These are phyloP conservation scores for Polyommatus icarus DNA, from an alignment of 2,888 invertebrate genomes.

Conservation along the genomic window DNA sequence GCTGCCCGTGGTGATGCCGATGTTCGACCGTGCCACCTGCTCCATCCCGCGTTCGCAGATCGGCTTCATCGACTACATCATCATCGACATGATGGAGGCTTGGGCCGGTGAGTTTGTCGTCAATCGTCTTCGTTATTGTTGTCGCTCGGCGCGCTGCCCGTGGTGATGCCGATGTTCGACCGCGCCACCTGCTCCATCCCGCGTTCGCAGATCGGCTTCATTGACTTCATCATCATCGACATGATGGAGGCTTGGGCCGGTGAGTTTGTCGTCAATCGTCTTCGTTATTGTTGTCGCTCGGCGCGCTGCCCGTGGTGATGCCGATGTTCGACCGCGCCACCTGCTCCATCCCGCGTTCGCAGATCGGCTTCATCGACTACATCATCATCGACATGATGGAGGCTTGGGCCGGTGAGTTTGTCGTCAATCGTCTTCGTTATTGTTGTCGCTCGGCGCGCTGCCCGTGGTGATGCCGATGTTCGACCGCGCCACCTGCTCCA, in stretches of 20 bases:
- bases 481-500: constrained; percentile 95
- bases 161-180: constrained; percentile 99
- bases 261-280: constrained; percentile 58
- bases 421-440: no score
- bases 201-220: constrained; percentile 98
- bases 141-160: constrained; percentile 85
- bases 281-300: no score
- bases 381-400: constrained; percentile 99
- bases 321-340: constrained; percentile 97
- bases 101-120: constrained; percentile 89
- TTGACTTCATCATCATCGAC: constrained; percentile 98
- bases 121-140: no score
- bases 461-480: constrained; percentile 99
- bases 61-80: constrained; percentile 98
- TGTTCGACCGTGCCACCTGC: constrained; percentile 96
- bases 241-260: constrained; percentile 99
- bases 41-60: constrained; percentile 99
- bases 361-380: constrained; percentile 98
- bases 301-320: constrained; percentile 97
- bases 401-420: constrained; percentile 92
- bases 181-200: constrained; percentile 96
- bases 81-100: constrained; percentile 98
- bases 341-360: constrained; percentile 98
- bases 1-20: constrained; percentile 98
- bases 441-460: constrained; percentile 75